phyloP scores from a whole-genome alignment of 2,888 invertebrate genomes.

The Lasioglossum figueresi region DNA sequence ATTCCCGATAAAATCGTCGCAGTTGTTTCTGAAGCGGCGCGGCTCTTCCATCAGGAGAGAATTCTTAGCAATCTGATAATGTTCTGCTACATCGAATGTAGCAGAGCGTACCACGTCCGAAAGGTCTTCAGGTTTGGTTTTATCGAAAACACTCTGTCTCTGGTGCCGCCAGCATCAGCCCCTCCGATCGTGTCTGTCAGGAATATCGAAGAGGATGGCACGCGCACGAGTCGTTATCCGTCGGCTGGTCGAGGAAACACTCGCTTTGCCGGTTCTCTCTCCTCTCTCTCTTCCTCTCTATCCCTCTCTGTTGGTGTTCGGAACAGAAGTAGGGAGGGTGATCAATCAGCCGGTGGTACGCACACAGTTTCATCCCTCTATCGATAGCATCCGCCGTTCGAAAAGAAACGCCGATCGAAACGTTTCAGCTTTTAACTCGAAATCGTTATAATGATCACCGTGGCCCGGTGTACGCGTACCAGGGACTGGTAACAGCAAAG shows the following conservation, averaged over 20 bases:
- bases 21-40: not conserved
- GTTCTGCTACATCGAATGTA: not conserved
- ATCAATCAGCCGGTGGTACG: slow-evolving; percentile 75
- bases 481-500: slow-evolving; percentile 14
- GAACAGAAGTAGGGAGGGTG: slow-evolving; percentile 59
- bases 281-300: not conserved
- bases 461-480: slow-evolving; percentile 20
- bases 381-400: slow-evolving; percentile 30
- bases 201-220: slow-evolving; percentile 72
- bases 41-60: not conserved
- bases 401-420: slow-evolving; percentile 55
- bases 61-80: slow-evolving; percentile 2
- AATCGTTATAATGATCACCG: slow-evolving; percentile 50
- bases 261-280: slow-evolving; percentile 40
- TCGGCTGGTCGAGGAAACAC: slow-evolving; percentile 56
- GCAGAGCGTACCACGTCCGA: not conserved
- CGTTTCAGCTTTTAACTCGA: slow-evolving; percentile 50
- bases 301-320: slow-evolving; percentile 15
- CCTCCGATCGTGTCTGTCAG: slow-evolving; percentile 52
- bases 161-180: slow-evolving; percentile 2
- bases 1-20: not conserved
- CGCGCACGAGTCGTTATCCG: slow-evolving; percentile 79
- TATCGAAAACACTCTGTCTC: slow-evolving; percentile 37
- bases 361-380: slow-evolving; percentile 27
- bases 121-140: slow-evolving; percentile 24